phyloP scores from a whole-genome alignment of 2,888 invertebrate species.

The Rhimphoctona megacephalus region DNA sequence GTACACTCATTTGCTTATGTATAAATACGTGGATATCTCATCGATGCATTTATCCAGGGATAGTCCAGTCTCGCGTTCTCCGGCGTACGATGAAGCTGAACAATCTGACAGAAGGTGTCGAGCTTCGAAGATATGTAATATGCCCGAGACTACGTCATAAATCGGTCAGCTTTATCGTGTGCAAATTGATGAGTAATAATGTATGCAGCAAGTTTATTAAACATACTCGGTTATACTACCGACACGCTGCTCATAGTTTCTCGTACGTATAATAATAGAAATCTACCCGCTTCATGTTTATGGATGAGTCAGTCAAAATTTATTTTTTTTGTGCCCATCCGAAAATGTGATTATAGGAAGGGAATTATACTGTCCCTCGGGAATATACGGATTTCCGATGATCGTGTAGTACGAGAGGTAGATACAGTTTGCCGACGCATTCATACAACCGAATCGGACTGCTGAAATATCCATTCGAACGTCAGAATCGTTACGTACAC shows the following conservation, averaged over 20 bases:
- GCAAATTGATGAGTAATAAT: neutral
- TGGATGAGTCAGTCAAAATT: conserved; percentile 58
- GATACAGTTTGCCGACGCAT: neutral
- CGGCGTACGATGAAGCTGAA: conserved; percentile 36
- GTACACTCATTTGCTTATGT: conserved; percentile 9
- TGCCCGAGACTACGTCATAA: neutral
- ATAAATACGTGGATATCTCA: neutral
- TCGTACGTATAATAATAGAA: conserved; percentile 35
- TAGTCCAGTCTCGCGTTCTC: neutral
- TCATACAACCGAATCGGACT: conserved; percentile 36
- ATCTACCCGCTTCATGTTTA: conserved; percentile 58
- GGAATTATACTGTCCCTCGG: conserved; percentile 54
- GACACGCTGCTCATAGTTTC: neutral
- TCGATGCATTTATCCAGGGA: neutral
- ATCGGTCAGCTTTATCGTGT: conserved; percentile 4
- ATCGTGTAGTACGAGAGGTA: neutral
- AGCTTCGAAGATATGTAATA: neutral
- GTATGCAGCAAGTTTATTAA: conserved; percentile 41
- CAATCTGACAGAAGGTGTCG: neutral
- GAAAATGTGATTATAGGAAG: conserved; percentile 61
- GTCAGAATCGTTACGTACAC: conserved; percentile 38
- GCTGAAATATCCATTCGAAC: conserved; percentile 50
- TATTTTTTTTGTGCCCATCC: conserved; percentile 30
- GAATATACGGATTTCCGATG: conserved; percentile 54
- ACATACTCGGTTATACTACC: neutral